A percentile compares a stretch with the other conserved stretches of the same genome.
Evolutionary conservation across 2,113 vertebrate species (phyloP).

Genomic region (Lepidothrix coronata): DNA sequence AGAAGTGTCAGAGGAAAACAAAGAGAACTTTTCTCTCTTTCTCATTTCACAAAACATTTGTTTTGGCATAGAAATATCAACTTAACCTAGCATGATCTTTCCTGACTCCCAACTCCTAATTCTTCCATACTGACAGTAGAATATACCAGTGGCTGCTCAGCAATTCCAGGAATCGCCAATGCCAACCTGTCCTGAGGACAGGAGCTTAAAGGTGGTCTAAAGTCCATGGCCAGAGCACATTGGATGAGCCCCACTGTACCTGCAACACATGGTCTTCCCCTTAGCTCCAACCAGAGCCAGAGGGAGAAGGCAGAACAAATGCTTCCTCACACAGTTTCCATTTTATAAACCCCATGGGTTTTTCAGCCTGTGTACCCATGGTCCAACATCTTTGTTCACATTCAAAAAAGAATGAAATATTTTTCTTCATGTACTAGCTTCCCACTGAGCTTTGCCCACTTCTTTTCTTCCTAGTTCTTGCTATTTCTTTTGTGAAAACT

Average conservation of each 20-base stretch:
- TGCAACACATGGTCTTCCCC: background rate
- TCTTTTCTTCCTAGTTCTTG: background rate
- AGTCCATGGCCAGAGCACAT: background rate
- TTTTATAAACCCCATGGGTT: background rate
- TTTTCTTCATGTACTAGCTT: background rate
- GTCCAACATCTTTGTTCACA: background rate
- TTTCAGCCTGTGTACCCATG: background rate
- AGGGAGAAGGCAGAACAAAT: background rate
- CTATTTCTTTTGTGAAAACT: background rate
- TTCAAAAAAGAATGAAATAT: background rate
- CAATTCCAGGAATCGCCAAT: background rate
- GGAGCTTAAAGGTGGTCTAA: background rate
- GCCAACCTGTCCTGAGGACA: background rate
- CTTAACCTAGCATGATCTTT: accelerated
- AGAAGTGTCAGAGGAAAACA: background rate
- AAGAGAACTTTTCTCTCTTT: background rate
- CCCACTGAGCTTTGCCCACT: background rate
- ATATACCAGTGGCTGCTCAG: background rate
- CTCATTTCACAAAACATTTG: background rate
- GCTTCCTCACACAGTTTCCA: background rate
- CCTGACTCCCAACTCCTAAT: background rate
- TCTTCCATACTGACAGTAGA: background rate
- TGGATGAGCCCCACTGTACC: background rate
- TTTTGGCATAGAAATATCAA: background rate
- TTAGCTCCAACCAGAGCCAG: background rate